Evolutionary conservation across 2,113 vertebrate genomes (phyloP), one percentile per base, ranked within the genome.

Genomic region (Percopsis transmontana): DNA sequence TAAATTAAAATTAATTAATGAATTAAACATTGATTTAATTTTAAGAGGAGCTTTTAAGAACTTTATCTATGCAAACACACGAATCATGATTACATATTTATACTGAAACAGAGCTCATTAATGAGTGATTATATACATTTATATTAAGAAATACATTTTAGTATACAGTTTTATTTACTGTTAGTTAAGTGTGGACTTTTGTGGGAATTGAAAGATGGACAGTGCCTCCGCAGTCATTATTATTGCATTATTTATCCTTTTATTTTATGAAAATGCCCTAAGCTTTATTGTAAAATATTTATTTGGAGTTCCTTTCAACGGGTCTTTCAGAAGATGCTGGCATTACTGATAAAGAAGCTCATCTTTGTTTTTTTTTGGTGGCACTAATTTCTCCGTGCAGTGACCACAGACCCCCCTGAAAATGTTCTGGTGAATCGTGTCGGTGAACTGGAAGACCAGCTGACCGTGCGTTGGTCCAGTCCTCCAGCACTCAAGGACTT

Each of bases 401-500:
- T 99, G 70, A 99, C 97, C 70, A 99, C 97, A 0, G 96, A 97
- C 80, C 94, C 97, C 1, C 97, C 96, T 0, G 82, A 91, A 0
- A 92, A 96, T 0, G 95, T 99, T 60, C 93, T 95, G 4, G 95
- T 98, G 88, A 97, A 91, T 83, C 91, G 95, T 0, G 93, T 99
- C 0, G 96, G 97, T 0, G 93, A 95, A 75, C 91, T 98, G 42
- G 95, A 97, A 71, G 97, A 99, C 85, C 96, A 99, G 90, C 93
- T 99, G 74, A 96, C 94, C 0, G 96, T 97, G 16, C 94, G 92
- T 68, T 99, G 97, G 97, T 92, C 93, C 63, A 96, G 94, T 0
- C 94, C 96, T 0, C 95, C 94, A 0, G 95, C 95, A 2, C 93
- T 97, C 58, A 97, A 96, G 83, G 97, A 99, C 83, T 94, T 97